Evolutionary conservation across 2,888 invertebrate genomes (phyloP).

Genomic region (Dicranocentrus wangi): DNA sequence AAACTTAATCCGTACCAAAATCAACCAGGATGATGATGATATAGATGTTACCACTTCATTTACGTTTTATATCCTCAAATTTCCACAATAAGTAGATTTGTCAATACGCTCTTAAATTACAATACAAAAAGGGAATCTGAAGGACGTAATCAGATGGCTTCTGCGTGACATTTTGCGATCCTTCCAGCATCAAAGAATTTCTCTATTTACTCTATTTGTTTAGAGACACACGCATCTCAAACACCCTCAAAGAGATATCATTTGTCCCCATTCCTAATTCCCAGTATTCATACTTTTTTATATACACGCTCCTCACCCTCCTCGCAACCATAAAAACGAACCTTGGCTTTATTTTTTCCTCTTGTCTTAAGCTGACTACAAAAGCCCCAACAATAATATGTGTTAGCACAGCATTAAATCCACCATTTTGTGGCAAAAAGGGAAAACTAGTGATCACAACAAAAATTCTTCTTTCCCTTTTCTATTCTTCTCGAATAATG

Average conservation of each 20-base stretch:
- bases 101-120: no score
- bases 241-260: background rate
- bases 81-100: no score
- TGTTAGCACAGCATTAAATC: slow-evolving; percentile 20
- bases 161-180: slow-evolving; percentile 10
- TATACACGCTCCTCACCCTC: background rate
- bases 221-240: background rate
- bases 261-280: background rate
- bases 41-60: no score
- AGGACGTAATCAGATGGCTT: background rate
- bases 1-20: no score
- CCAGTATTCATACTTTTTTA: background rate
- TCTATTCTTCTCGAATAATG: no score
- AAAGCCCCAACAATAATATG: background rate
- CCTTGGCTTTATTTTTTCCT: slow-evolving; percentile 10
- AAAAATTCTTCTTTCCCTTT: background rate
- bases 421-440: background rate
- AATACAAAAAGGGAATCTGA: background rate
- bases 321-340: background rate
- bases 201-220: background rate
- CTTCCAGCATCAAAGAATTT: slow-evolving; percentile 3
- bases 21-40: no score
- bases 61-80: no score
- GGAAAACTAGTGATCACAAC: background rate
- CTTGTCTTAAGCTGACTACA: background rate